A percentile compares a stretch with the other conserved stretches of the same genome.
These are phyloP conservation scores for Ischnura elegans DNA, from an alignment of 2,888 invertebrate genomes.

Conservation along the genomic window DNA sequence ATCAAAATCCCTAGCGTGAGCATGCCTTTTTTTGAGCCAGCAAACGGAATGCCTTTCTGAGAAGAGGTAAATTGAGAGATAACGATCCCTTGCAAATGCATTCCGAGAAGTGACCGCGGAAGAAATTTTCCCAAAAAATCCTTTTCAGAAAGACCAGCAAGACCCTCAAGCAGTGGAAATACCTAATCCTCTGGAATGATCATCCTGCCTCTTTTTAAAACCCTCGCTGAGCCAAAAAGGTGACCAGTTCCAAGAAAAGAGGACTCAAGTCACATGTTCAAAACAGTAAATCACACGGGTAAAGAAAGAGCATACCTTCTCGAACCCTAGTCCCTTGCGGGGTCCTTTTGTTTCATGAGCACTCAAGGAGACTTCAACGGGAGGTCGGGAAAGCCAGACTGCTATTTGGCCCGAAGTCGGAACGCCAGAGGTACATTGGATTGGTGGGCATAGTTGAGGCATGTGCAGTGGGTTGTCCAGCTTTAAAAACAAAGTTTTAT, in stretches of 20 bases:
- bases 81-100: background rate
- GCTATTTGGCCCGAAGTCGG: background rate
- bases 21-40: too few relatives aligned
- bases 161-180: background rate
- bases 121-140: background rate
- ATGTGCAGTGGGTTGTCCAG: background rate
- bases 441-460: background rate
- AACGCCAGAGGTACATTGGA: background rate
- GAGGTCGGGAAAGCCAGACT: background rate
- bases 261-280: background rate
- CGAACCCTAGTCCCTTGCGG: background rate
- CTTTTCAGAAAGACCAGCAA: background rate
- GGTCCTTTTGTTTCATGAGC: background rate
- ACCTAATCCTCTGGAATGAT: background rate
- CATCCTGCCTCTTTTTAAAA: background rate
- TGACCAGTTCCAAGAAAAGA: background rate
- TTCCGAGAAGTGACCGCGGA: background rate
- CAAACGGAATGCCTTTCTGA: background rate
- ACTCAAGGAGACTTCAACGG: slow-evolving; percentile 48
- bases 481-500: background rate
- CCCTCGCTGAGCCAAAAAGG: background rate
- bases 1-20: too few relatives aligned
- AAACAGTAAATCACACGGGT: slow-evolving; percentile 30
- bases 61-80: background rate
- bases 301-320: background rate